phyloP scores from a whole-genome alignment of 2,113 vertebrate genomes.

The Chinchilla lanigera region DNA sequence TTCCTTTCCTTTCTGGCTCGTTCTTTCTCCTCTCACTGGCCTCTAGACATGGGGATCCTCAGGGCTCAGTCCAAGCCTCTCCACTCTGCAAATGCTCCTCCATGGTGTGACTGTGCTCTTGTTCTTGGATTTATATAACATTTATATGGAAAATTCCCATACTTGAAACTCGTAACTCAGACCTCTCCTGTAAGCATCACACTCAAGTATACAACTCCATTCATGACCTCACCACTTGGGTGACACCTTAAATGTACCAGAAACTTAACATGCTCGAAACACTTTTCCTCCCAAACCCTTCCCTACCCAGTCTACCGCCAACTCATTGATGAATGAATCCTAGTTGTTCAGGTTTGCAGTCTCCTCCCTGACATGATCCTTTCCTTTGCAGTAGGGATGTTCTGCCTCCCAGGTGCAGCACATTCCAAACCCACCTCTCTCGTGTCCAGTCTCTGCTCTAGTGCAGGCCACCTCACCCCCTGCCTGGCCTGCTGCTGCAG shows the following conservation, averaged over 20 bases:
- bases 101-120: neutral
- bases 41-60: neutral
- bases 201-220: neutral
- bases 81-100: neutral
- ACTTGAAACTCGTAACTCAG: neutral
- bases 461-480: neutral
- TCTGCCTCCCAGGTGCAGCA: neutral
- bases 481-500: neutral
- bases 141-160: neutral
- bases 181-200: neutral
- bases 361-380: neutral
- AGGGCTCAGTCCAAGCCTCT: neutral
- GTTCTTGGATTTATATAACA: neutral
- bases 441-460: neutral
- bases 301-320: neutral
- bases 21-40: neutral
- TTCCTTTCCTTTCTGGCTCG: neutral
- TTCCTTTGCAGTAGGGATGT: neutral
- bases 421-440: neutral
- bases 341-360: neutral
- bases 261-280: neutral
- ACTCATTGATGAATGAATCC: neutral
- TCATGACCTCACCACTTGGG: neutral
- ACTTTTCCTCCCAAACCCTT: neutral
- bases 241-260: neutral